Evolutionary conservation across 35 echinoderm and acorn worm species (phyloP), one percentile per base, ranked within the genome.

Genomic region (Acanthaster planci): DNA sequence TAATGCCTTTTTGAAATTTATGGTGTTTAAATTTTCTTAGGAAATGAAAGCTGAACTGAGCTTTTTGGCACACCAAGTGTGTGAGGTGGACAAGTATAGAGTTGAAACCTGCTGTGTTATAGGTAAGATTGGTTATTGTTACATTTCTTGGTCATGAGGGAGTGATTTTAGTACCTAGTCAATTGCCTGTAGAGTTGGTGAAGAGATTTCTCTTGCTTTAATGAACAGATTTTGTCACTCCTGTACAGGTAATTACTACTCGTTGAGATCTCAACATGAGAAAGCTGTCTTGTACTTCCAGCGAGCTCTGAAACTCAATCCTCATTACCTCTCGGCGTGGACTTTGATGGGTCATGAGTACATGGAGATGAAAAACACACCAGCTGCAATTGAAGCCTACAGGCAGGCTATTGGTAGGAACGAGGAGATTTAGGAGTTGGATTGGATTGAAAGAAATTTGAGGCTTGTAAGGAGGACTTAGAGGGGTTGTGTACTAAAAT

Each of bases 361-460:
- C 55, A 99, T 93, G 77, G 92, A 99, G 67, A 99, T 99, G 96
- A 99, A 99, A 77, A 99, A 99, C 52, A 94, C 96, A 7, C 93
- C 96, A 27, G 96, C 96, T 37, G 96, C 96, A 57, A 99, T 94
- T 67, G 92, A 99, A 53, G 96, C 96, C 0, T 99, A 99, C 81
- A 91, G 95, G 80, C 95, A 98, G 50, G 95, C 95, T 30, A 98
- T 98, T 12, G 95, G 95, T 98, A 86, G 67, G 78, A 47, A 47
- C 42, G 4, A 6, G 42, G 42, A 12, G 42, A 47, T 6, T 6
- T 47, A n/a, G n/a, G n/a, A 47, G 12, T 47, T 47, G 42, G 42
- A 47, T 47, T 47, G 4, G 42, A 47, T 47, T 47, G 42, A 47
- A 12, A 47, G 12, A 47, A 47, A 47, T 4, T 6, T 4, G 4